These are phyloP conservation scores for Arnoldichthys spilopterus DNA, from an alignment of 2,797 vertebrate species.

Conservation along the genomic window DNA sequence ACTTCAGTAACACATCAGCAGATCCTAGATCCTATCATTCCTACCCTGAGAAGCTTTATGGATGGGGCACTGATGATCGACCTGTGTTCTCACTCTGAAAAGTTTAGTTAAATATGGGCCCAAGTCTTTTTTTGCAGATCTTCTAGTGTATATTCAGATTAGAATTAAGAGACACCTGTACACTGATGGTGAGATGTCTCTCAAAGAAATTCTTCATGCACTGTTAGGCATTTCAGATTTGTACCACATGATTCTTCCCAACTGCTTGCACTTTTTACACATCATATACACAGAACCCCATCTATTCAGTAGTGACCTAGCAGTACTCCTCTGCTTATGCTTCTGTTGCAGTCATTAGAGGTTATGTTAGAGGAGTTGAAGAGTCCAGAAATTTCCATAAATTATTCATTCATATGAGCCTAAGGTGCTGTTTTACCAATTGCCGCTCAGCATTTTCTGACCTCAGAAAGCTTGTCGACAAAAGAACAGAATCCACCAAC, in stretches of 20 bases:
- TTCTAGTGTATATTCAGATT: too few relatives aligned
- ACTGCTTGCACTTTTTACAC: neutral
- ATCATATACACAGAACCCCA: neutral
- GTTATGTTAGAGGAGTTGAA: neutral
- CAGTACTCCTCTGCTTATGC: neutral
- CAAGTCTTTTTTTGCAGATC: too few relatives aligned
- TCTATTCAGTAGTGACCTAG: too few relatives aligned
- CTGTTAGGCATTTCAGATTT: neutral
- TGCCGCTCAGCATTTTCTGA: neutral
- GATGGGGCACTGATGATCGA: neutral
- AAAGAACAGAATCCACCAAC: neutral
- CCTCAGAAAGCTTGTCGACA: neutral
- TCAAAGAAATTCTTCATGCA: constrained; percentile 18
- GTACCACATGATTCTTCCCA: neutral
- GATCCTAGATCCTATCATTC: neutral
- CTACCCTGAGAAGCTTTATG: neutral
- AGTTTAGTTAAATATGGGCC: too few relatives aligned
- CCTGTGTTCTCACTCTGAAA: too few relatives aligned
- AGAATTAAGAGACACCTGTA: neutral
- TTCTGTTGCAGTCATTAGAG: neutral
- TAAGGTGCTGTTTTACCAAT: constrained; percentile 31
- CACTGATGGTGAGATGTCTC: neutral
- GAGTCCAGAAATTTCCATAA: constrained; percentile 22
- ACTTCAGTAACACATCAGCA: neutral
- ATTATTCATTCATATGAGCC: constrained; percentile 36